phyloP scores from a whole-genome alignment of 2,888 invertebrate species.

The Pogonocherus hispidulus region DNA sequence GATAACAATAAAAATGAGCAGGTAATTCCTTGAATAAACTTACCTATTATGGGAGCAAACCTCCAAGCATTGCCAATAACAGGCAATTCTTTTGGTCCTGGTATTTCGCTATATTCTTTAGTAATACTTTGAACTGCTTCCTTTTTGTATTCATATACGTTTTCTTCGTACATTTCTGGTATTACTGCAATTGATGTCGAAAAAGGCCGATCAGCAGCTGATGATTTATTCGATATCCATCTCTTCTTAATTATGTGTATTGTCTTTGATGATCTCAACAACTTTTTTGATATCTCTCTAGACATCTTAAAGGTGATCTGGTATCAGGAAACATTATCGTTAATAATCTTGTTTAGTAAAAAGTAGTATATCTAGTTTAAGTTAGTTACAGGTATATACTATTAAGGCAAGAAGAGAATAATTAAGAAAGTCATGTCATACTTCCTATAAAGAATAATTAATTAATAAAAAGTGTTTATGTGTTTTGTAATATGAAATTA shows the following conservation, averaged over 20 bases:
- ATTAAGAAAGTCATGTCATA: too few relatives aligned
- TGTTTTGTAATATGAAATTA: too few relatives aligned
- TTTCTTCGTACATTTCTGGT: constrained; percentile 50
- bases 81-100: constrained; percentile 82
- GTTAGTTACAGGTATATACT: too few relatives aligned
- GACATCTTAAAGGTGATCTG: constrained; percentile 37
- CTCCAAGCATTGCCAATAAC: constrained; percentile 86
- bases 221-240: constrained; percentile 47
- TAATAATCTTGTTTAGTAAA: too few relatives aligned
- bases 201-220: constrained; percentile 53
- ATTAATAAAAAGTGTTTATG: too few relatives aligned
- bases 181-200: constrained; percentile 61
- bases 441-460: too few relatives aligned
- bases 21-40: too few relatives aligned
- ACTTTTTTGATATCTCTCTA: constrained; percentile 34
- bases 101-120: constrained; percentile 76
- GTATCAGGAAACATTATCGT: neutral
- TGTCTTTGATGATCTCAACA: constrained; percentile 18
- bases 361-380: too few relatives aligned
- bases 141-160: constrained; percentile 39
- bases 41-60: constrained; percentile 79
- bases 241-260: constrained; percentile 20
- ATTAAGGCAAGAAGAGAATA: too few relatives aligned
- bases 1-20: too few relatives aligned
- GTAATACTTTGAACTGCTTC: constrained; percentile 47